Evolutionary conservation across 1,140 invertebrate genomes (phyloP).

Genomic region (Lordiphosa stackelbergi): DNA sequence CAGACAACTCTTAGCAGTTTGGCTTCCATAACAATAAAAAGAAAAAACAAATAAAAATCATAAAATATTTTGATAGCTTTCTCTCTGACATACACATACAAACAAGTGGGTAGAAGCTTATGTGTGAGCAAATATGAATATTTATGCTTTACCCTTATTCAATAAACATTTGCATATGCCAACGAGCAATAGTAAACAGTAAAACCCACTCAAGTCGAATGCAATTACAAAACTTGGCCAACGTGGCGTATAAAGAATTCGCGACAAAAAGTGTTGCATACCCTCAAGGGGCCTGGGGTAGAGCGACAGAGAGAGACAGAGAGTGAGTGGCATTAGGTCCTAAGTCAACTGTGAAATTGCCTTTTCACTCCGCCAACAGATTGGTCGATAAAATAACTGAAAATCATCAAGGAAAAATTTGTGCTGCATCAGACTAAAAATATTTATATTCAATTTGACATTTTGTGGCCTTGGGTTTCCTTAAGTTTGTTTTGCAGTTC

Average conservation of each 20-base stretch:
- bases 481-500: conserved; percentile 26
- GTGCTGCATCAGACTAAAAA: conserved; percentile 61
- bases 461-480: conserved; percentile 44
- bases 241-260: conserved; percentile 47
- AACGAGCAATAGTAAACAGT: conserved; percentile 5
- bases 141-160: conserved; percentile 34
- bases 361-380: conserved; percentile 32
- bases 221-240: conserved; percentile 14
- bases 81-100: conserved; percentile 6
- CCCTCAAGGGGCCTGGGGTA: background rate
- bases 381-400: conserved; percentile 42
- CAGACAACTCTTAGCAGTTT: background rate
- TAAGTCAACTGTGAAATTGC: conserved; percentile 69
- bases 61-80: conserved; percentile 10
- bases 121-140: conserved; percentile 37
- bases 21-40: conserved; percentile 12
- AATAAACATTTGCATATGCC: conserved; percentile 31
- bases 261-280: conserved; percentile 17
- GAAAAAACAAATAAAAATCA: conserved; percentile 8
- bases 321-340: conserved; percentile 50
- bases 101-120: conserved; percentile 1
- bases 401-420: conserved; percentile 28
- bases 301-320: background rate
- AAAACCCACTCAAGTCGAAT: conserved; percentile 3
- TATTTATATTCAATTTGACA: conserved; percentile 72